phyloP scores from a whole-genome alignment of 2,888 invertebrate genomes.

The Furcula furcula region DNA sequence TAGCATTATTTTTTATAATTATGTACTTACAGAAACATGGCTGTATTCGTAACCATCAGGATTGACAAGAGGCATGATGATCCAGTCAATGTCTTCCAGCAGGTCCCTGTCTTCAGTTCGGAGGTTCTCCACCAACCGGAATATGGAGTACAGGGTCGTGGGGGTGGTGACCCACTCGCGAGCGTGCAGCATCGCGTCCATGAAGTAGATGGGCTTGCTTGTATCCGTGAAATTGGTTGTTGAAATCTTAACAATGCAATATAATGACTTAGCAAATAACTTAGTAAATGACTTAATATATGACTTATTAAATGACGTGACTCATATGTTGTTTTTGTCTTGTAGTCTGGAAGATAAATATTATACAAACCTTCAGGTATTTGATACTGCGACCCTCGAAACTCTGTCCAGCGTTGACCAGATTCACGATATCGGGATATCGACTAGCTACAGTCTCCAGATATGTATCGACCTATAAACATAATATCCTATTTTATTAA shows the following conservation, averaged over 20 bases:
- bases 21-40: constrained; percentile 77
- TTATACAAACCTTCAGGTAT: constrained; percentile 73
- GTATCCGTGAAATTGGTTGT: constrained; percentile 61
- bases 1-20: no score
- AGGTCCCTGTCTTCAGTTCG: constrained; percentile 58
- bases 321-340: no score
- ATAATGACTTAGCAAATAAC: no score
- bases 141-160: constrained; percentile 80
- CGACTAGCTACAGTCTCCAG: constrained; percentile 62
- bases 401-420: constrained; percentile 81
- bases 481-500: no score
- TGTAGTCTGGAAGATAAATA: no score
- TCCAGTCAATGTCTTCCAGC: constrained; percentile 84
- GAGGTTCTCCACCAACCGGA: constrained; percentile 78
- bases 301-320: no score
- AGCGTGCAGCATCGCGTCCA: constrained; percentile 84
- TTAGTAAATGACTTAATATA: no score
- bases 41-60: constrained; percentile 88
- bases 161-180: constrained; percentile 86
- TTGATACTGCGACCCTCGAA: constrained; percentile 82
- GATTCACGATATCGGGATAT: constrained; percentile 75
- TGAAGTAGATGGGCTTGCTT: constrained; percentile 73
- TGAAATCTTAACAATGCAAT: constrained; percentile 67
- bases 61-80: constrained; percentile 84
- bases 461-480: constrained; percentile 71